Percentiles rank a stretch among this genome's conserved stretches.
Conservation (phyloP, 1,140 invertebrate genomes). For the Pogonomyrmex californicus region DNA sequence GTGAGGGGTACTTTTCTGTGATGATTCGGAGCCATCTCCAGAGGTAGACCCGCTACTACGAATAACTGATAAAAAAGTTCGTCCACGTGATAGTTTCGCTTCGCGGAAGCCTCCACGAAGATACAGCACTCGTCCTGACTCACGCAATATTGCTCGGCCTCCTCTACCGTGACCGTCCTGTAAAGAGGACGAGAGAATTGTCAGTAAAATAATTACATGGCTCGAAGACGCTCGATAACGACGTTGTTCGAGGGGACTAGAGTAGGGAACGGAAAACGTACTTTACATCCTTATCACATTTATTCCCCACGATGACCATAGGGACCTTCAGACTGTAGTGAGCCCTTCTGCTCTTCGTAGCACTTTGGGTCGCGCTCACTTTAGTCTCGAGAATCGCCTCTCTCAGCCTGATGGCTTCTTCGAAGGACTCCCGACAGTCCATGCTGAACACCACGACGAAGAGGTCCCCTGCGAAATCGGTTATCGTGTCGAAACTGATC, state of each 20-base stretch:
- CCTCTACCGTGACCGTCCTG: constrained; percentile 91
- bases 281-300: constrained; percentile 92
- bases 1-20: constrained; percentile 90
- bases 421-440: constrained; percentile 94
- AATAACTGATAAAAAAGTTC: constrained; percentile 94
- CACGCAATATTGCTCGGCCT: constrained; percentile 90
- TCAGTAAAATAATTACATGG: constrained; percentile 5
- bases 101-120: constrained; percentile 94
- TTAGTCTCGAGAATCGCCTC: constrained; percentile 95
- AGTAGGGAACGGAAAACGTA: constrained; percentile 77
- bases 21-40: constrained; percentile 96
- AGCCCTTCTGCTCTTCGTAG: constrained; percentile 87
- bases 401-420: constrained; percentile 92
- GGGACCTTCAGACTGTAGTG: constrained; percentile 90
- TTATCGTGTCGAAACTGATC: constrained; percentile 4
- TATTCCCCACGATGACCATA: constrained; percentile 94
- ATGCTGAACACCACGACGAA: constrained; percentile 95
- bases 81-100: constrained; percentile 92
- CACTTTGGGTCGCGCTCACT: constrained; percentile 89
- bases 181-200: background rate
- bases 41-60: constrained; percentile 92
- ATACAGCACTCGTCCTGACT: constrained; percentile 91
- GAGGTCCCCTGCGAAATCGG: constrained; percentile 90
- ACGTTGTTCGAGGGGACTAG: background rate
- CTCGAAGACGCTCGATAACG: background rate